These are phyloP conservation scores for Lordiphosa fenestrarum DNA, from an alignment of 2,888 invertebrate species.

Conservation along the genomic window DNA sequence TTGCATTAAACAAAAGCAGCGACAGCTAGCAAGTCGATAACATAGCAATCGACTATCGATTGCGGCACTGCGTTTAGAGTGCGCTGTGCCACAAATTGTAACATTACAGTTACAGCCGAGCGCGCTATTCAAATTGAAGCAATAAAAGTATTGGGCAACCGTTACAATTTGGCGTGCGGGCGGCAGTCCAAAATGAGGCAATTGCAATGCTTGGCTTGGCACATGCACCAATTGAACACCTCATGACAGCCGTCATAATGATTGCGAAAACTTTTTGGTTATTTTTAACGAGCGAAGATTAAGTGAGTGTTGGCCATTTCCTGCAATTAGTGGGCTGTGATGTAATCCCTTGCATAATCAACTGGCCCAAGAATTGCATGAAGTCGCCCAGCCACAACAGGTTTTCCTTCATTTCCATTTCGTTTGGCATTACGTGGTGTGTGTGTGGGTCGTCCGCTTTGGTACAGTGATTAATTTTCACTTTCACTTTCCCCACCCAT, in stretches of 20 bases:
- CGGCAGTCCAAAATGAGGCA: constrained; percentile 38
- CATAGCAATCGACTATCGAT: no score
- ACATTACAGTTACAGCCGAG: neutral
- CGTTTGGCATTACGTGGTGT: constrained; percentile 15
- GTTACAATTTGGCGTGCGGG: no score
- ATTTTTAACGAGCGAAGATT: constrained; percentile 17
- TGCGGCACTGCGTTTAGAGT: neutral
- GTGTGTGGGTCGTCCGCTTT: constrained; percentile 22
- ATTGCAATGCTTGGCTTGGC: constrained; percentile 28
- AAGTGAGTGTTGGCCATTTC: constrained; percentile 41
- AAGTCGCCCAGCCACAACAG: constrained; percentile 21
- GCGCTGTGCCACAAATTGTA: neutral
- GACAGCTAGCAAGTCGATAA: no score
- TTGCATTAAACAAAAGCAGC: no score
- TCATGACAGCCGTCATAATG: constrained; percentile 31
- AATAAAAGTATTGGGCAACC: constrained; percentile 1
- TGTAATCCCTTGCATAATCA: constrained; percentile 62
- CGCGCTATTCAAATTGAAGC: neutral
- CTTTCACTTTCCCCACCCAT: constrained; percentile 42
- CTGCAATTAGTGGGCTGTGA: constrained; percentile 64
- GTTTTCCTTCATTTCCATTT: constrained; percentile 41
- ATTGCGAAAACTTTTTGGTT: constrained; percentile 29
- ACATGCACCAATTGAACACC: constrained; percentile 4
- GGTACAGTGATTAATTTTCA: constrained; percentile 46
- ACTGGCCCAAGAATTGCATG: constrained; percentile 67